Evolutionary conservation across 2,797 vertebrate genomes (phyloP).

Genomic region (Eupleurogrammus muticus): DNA sequence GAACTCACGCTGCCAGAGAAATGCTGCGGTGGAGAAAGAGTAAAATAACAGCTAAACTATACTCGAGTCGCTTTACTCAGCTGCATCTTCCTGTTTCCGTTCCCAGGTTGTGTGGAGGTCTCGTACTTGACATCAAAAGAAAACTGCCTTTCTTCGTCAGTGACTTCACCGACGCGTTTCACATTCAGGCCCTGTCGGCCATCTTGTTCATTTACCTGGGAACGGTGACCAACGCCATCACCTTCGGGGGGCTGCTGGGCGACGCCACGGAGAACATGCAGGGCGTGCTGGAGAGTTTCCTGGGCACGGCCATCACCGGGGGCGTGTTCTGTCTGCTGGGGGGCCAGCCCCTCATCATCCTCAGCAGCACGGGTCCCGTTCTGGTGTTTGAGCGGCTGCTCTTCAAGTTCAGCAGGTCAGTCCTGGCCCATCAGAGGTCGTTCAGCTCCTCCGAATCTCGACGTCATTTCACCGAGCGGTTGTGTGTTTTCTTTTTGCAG

Average conservation of each 20-base stretch:
- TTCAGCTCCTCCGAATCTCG: too few species aligned
- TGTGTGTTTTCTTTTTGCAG: conserved; percentile 67
- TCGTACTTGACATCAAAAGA: conserved; percentile 96
- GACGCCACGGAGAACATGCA: conserved; percentile 99
- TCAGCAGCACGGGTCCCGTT: conserved; percentile 98
- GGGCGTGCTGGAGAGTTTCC: conserved; percentile 98
- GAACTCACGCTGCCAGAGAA: too few species aligned
- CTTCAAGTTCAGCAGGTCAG: conserved; percentile 97
- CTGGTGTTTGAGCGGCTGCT: conserved; percentile 97
- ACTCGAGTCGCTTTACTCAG: too few species aligned
- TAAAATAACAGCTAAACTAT: too few species aligned
- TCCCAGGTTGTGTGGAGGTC: conserved; percentile 93
- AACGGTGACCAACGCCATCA: conserved; percentile 98
- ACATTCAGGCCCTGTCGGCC: conserved; percentile 95
- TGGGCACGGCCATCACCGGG: conserved; percentile 93
- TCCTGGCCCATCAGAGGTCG: conserved; percentile 3
- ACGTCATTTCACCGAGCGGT: not conserved
- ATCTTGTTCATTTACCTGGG: conserved; percentile 98
- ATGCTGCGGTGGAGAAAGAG: too few species aligned
- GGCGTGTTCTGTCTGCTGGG: conserved; percentile 93
- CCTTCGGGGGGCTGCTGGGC: conserved; percentile 96
- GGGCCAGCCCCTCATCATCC: conserved; percentile 95
- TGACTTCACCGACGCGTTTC: conserved; percentile 94
- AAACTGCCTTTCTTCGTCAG: conserved; percentile 95
- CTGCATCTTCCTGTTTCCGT: not conserved